Conservation (phyloP, 64 coral and sea anemone species). For the Stichodactyla helianthus region DNA sequence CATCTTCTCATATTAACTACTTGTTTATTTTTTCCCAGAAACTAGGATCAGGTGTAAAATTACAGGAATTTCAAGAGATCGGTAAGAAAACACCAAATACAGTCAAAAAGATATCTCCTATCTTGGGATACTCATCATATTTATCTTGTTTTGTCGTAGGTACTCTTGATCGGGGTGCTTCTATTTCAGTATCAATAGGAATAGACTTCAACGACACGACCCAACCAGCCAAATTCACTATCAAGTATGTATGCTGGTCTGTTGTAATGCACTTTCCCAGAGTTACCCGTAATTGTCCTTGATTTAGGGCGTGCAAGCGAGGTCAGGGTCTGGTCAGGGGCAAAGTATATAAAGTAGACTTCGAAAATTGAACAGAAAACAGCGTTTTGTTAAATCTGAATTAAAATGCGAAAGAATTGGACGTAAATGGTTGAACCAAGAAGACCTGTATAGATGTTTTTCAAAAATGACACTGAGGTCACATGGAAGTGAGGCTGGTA, state of each 20-base stretch:
- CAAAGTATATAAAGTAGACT: too few species aligned
- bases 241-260: slow-evolving; percentile 43
- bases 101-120: not conserved
- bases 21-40: slow-evolving; percentile 54
- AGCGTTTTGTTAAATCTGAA: too few species aligned
- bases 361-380: too few species aligned
- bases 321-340: too few species aligned
- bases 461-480: too few species aligned
- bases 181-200: slow-evolving; percentile 86
- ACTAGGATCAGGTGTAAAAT: slow-evolving; percentile 74
- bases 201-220: slow-evolving; percentile 97
- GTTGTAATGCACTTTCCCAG: not conserved
- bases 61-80: slow-evolving; percentile 93
- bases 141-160: slow-evolving; percentile 11
- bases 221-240: slow-evolving; percentile 78
- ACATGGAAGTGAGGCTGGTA: too few species aligned
- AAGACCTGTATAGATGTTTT: too few species aligned
- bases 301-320: too few species aligned
- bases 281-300: too few species aligned
- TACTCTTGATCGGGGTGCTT: slow-evolving; percentile 57
- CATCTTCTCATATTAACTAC: not conserved
- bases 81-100: slow-evolving; percentile 33
- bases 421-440: too few species aligned
- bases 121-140: not conserved
- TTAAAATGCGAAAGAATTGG: too few species aligned